Base-by-base conservation (phyloP, 2,888 invertebrate species). In the Rhaphigaster nebulosa region DNA sequence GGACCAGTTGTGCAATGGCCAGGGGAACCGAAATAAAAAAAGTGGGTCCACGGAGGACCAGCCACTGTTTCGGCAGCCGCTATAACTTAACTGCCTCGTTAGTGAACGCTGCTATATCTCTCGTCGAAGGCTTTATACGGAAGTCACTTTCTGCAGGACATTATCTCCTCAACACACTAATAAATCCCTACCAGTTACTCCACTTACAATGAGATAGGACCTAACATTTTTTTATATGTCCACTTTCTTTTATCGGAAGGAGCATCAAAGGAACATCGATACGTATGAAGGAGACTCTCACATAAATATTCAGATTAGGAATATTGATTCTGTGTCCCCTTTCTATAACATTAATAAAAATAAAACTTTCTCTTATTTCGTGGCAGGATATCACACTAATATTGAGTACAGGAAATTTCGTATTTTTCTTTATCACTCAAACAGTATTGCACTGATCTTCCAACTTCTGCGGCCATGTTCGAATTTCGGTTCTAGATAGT, bases 51-150 rank as follows among this genome's bases (percentile, higher is more conserved):
- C 15, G 13, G 41, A 0, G 45, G 84, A 15, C 26, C 45, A n/a
- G 84, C 84, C 84, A 84, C 84, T 50, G 84, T 84, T 84, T 84
- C 84, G 84, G 84, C 84, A 45, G 45, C 84, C 41, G 84, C 45
- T 38, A 84, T 84, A 84, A 84, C 84, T 84, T 50, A 84, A 50
- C 84, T 15, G 41, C n/a, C 84, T 84, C 84, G 84, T 84, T 84
- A 84, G 84, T 18, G 84, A 84, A 26, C 45, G 41, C 84, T 41
- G 15, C 26, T 45, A 45, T 84, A 50, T 41, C 45, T 84, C 84
- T n/a, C 70, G 0, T 23, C 20, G 1, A 6, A 20, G 20, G 1
- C 70, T 38, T 3, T 76, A 38, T 29, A 38, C 70, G 38, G 70
- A 38, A 76, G 70, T 76, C 70, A 76, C 70, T 76, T 76, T 76